Conservation (phyloP, 2,113 vertebrate species). For the Dinomys branickii region DNA sequence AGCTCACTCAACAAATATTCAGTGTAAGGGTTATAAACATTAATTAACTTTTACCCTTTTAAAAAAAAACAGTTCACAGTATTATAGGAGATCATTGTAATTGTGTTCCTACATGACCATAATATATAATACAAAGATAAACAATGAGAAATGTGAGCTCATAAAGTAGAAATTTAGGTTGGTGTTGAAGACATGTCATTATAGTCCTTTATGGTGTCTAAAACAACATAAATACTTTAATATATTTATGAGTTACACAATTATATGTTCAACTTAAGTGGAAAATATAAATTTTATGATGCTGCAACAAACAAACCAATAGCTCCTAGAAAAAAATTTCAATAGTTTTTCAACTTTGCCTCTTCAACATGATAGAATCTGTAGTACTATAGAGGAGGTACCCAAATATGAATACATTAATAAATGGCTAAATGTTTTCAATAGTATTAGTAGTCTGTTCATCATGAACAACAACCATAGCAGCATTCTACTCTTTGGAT, state of each 20-base stretch:
- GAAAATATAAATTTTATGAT: background rate
- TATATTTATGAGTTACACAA: background rate
- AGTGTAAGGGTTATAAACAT: constrained; percentile 1
- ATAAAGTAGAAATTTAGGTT: background rate
- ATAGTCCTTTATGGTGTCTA: background rate
- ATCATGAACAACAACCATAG: background rate
- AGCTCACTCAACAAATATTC: constrained; percentile 19
- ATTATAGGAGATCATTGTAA: background rate
- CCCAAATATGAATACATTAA: background rate
- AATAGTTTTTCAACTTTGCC: background rate
- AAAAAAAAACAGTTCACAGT: background rate
- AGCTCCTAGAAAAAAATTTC: background rate
- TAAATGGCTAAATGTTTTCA: background rate
- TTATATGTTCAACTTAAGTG: background rate
- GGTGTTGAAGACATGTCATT: background rate
- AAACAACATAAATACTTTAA: background rate
- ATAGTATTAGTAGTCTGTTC: background rate
- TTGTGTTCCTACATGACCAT: background rate
- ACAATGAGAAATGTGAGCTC: background rate
- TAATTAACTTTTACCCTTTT: background rate
- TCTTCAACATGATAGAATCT: background rate
- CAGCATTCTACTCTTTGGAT: background rate
- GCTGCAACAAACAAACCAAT: background rate
- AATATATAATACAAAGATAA: constrained; percentile 2
- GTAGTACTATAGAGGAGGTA: background rate